Evolutionary conservation across 2,113 vertebrate species (phyloP), one percentile per base, ranked within the genome.

Genomic region (Hippocampus zosterae): DNA sequence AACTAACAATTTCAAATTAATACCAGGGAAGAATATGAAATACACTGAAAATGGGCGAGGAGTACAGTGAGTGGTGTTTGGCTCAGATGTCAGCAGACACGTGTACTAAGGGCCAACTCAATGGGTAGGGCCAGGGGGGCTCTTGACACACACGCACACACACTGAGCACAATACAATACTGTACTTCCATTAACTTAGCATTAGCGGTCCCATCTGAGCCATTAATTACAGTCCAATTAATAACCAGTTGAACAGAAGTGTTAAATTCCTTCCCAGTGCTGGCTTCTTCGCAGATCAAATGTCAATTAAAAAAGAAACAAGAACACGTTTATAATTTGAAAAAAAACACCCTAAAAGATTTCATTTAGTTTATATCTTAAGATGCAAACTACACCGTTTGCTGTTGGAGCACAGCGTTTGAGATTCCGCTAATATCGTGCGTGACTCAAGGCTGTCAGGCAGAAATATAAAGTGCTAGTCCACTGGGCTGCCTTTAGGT

Each of bases 51-150:
- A 64, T 12, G 0, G 11, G 12, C 1, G n/a, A 19, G 29, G 29
- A 55, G 65, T 57, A 7, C n/a, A 13, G 46, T 50, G 46, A 1
- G 21, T 67, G 27, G 4, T n/a, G 15, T 55, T 69, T 53, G 62
- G 37, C 69, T 77, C 72, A 60, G 65, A 70, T 72, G 64, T 71
- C 74, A 0, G 5, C 25, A 0, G 59, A 71, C 75, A 75, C 57
- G 80, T 82, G 83, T 76, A 74, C 7, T 41, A 83, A 80, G 79
- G 18, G 76, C 79, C 61, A 65, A 69, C 33, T 73, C 27, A 72
- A 63, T 27, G 9, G 33, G 50, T n/a, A 0, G 0, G 29, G 29
- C 2, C 1, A 27, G 29, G 23, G 65, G 8, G 25, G 72, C 56
- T 62, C 73, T 73, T 76, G 67, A 73, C 59, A 65, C 62, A 37